Evolutionary conservation across 2,888 invertebrate genomes (phyloP).

Genomic region (Clepsis dumicolana): DNA sequence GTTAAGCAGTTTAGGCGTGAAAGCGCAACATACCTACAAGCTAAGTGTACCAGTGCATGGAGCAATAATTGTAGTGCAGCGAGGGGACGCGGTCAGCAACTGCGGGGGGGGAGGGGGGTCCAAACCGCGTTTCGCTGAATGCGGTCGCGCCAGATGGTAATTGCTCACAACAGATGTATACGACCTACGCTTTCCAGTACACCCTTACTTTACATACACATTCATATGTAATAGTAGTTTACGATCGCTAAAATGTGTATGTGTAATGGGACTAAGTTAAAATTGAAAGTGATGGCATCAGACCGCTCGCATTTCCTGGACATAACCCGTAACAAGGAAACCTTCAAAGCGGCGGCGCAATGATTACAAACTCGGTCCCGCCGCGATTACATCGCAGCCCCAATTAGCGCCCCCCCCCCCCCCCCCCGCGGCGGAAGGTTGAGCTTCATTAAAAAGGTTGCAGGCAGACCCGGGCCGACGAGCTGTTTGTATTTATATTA

Average conservation of each 20-base stretch:
- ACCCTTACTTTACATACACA: background rate
- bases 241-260: background rate
- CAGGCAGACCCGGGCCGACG: slow-evolving; percentile 10
- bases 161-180: slow-evolving; percentile 5
- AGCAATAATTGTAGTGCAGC: background rate
- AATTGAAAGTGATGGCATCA: background rate
- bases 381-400: slow-evolving; percentile 30
- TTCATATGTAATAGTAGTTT: too few relatives aligned
- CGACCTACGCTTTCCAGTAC: background rate
- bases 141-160: slow-evolving; percentile 23
- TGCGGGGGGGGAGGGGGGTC: background rate
- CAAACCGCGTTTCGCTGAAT: background rate
- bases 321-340: background rate
- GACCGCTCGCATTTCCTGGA: background rate
- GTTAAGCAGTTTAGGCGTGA: too few relatives aligned
- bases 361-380: slow-evolving; percentile 1
- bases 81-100: slow-evolving; percentile 1
- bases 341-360: background rate
- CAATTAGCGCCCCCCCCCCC: slow-evolving; percentile 21
- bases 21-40: background rate
- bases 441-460: slow-evolving; percentile 23
- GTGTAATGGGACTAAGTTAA: background rate
- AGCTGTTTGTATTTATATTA: background rate
- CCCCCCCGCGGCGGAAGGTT: background rate
- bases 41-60: background rate